Base-by-base conservation (phyloP, 2,888 invertebrate genomes). In the Sussaba pulchella region DNA sequence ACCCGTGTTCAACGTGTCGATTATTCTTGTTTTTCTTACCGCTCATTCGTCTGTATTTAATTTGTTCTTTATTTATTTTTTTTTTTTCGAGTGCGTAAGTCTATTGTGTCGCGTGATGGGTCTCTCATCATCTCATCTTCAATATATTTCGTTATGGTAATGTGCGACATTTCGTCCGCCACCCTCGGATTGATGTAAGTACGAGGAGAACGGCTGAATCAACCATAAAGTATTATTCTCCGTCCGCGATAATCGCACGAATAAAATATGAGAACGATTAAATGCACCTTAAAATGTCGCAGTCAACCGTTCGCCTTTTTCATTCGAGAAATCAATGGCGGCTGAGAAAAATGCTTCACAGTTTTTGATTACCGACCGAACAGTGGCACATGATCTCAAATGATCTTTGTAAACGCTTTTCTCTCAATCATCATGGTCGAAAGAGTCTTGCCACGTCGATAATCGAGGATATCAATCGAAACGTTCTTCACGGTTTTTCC, bases 351-450 rank as follows among this genome's bases (percentile, higher is more conserved):
- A n/a, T n/a, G n/a, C n/a, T n/a, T n/a, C n/a, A n/a, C n/a, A n/a
- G n/a, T n/a, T n/a, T n/a, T n/a, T n/a, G n/a, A n/a, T n/a, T n/a
- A n/a, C n/a, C n/a, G n/a, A n/a, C n/a, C n/a, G n/a, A n/a, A n/a
- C n/a, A n/a, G n/a, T n/a, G n/a, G n/a, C n/a, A n/a, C n/a, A n/a
- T n/a, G n/a, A n/a, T n/a, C n/a, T 77, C 66, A 31, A 67, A 50
- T 71, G 45, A 66, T 84, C 43, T 74, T 72, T 83, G 80, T 79
- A 66, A 73, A 82, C 79, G 75, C 80, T 82, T 85, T 85, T 85
- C 83, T 85, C 84, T 85, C 86, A 87, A 85, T 87, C 85, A 87
- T 85, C 85, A 86, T 87, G 84, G 84, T 88, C 88, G 86, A 89
- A 88, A 88, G 84, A 85, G 76, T 85, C 82, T 73, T 82, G 84